phyloP scores from a whole-genome alignment of 1,140 invertebrate species.

The Cecropterus lyciades region DNA sequence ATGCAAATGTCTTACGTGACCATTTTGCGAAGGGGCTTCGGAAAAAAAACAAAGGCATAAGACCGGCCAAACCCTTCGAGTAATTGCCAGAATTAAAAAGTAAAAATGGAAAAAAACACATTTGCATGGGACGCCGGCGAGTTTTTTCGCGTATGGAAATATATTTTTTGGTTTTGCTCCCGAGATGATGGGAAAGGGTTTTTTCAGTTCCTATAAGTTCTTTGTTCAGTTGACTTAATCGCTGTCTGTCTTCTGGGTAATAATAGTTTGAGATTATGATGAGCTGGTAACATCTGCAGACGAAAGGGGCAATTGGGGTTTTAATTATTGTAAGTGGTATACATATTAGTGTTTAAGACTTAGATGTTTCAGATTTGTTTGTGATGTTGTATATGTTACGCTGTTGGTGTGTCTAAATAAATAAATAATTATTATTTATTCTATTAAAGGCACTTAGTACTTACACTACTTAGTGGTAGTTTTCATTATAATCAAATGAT shows the following conservation, averaged over 20 bases:
- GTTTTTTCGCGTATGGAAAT: conserved; percentile 37
- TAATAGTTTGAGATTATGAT: conserved; percentile 17
- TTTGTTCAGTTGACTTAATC: conserved; percentile 34
- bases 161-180: conserved; percentile 35
- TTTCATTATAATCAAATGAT: no score
- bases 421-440: no score
- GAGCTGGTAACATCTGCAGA: background rate
- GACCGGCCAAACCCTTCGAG: conserved; percentile 50
- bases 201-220: conserved; percentile 36
- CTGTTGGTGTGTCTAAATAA: no score
- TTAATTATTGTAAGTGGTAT: no score
- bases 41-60: conserved; percentile 51
- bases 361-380: no score
- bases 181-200: conserved; percentile 34
- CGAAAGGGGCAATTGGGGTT: background rate
- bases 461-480: no score
- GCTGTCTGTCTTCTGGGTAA: conserved; percentile 18
- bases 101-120: conserved; percentile 47
- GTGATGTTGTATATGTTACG: no score
- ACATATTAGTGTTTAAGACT: no score
- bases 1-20: conserved; percentile 58
- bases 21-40: conserved; percentile 53
- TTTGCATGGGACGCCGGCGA: conserved; percentile 47
- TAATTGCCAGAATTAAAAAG: conserved; percentile 48
- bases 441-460: background rate